Conservation (phyloP, 2,113 vertebrate genomes). For the Callochromis pleurospilus region DNA sequence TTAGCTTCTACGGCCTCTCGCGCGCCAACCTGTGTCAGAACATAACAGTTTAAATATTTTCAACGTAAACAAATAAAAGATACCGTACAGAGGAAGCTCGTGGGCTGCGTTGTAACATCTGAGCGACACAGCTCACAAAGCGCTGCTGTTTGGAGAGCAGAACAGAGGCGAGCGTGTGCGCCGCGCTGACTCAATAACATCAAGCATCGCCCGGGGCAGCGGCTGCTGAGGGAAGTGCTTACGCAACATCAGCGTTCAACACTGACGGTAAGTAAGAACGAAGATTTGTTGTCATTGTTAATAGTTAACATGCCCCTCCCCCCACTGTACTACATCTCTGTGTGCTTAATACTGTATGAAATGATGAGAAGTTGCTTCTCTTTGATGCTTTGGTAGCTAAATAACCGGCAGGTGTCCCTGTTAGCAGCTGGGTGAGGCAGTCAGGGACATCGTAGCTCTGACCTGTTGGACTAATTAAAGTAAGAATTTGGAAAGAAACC, state of each 20-base stretch:
- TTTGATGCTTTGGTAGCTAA: neutral
- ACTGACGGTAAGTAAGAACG: neutral
- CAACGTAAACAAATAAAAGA: neutral
- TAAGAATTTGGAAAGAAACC: neutral
- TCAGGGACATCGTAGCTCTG: neutral
- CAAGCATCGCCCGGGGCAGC: slow-evolving; percentile 22
- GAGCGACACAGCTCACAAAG: neutral
- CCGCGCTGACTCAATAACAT: slow-evolving; percentile 13
- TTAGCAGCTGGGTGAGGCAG: neutral
- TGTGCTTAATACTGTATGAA: neutral
- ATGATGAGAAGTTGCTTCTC: neutral
- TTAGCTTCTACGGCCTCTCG: neutral
- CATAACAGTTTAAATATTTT: neutral
- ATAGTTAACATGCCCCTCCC: neutral
- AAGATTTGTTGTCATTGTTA: neutral
- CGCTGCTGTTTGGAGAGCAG: neutral
- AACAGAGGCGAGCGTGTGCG: neutral
- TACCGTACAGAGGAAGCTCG: neutral
- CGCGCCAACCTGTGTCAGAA: neutral
- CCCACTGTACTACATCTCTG: neutral
- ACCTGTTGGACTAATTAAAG: neutral
- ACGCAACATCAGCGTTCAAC: slow-evolving; percentile 49
- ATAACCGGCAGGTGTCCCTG: neutral
- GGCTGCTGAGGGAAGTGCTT: slow-evolving; percentile 65
- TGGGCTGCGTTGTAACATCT: neutral